Conservation (phyloP, 2,888 invertebrate species). For the Macaria liturata region DNA sequence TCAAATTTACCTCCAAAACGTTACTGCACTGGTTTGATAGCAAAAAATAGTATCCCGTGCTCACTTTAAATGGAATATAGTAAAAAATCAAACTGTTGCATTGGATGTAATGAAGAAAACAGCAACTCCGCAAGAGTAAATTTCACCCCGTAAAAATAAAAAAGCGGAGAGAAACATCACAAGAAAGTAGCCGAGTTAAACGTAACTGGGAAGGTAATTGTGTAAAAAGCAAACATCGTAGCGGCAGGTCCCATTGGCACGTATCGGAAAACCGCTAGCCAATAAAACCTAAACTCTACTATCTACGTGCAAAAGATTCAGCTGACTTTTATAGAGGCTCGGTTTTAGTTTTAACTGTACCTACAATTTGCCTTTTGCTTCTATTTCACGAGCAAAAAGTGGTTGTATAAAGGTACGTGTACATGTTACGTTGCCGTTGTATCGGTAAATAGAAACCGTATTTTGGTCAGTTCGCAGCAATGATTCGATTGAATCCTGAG, state of each 20-base stretch:
- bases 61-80: too few species aligned
- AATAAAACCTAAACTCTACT: constrained; percentile 35
- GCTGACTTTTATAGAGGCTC: constrained; percentile 33
- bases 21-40: too few species aligned
- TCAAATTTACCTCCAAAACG: constrained; percentile 9
- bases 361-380: constrained; percentile 29
- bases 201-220: constrained; percentile 33
- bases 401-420: constrained; percentile 7
- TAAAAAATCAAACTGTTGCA: too few species aligned
- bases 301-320: constrained; percentile 35
- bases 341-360: constrained; percentile 29
- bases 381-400: constrained; percentile 29
- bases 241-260: constrained; percentile 32
- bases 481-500: too few species aligned
- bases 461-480: too few species aligned
- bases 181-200: constrained; percentile 28
- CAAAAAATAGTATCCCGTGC: too few species aligned
- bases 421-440: not conserved
- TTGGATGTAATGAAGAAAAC: too few species aligned
- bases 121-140: constrained; percentile 26
- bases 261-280: constrained; percentile 35
- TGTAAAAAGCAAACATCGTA: constrained; percentile 34
- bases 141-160: constrained; percentile 17
- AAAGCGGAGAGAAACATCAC: constrained; percentile 23
- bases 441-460: not conserved